phyloP scores from a whole-genome alignment of 2,113 vertebrate genomes.

The Danionella cerebrum region DNA sequence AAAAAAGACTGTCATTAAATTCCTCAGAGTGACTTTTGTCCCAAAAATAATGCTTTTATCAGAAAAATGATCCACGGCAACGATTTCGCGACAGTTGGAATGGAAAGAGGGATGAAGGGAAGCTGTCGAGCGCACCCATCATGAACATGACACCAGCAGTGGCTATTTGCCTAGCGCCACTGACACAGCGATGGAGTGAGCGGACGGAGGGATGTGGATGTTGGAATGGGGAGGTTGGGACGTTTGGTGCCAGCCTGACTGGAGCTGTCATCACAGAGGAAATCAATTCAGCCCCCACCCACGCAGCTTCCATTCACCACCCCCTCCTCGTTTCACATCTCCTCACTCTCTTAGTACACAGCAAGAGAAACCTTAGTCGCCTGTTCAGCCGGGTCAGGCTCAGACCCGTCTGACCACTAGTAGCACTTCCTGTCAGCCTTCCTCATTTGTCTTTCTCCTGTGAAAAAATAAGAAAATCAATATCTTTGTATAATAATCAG shows the following conservation, averaged over 20 bases:
- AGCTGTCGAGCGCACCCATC: slow-evolving; percentile 67
- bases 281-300: slow-evolving; percentile 83
- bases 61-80: slow-evolving; percentile 71
- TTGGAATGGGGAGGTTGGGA: slow-evolving; percentile 60
- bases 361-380: slow-evolving; percentile 71
- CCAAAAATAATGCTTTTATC: slow-evolving; percentile 77
- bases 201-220: slow-evolving; percentile 55
- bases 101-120: slow-evolving; percentile 59
- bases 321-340: slow-evolving; percentile 40
- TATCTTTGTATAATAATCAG: slow-evolving; percentile 43
- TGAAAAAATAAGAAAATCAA: slow-evolving; percentile 20
- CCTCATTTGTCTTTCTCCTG: slow-evolving; percentile 19
- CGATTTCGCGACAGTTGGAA: slow-evolving; percentile 66
- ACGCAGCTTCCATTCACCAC: slow-evolving; percentile 48
- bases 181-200: slow-evolving; percentile 57
- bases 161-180: slow-evolving; percentile 71
- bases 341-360: slow-evolving; percentile 20
- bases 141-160: slow-evolving; percentile 80
- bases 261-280: slow-evolving; percentile 88
- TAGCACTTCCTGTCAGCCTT: slow-evolving; percentile 50
- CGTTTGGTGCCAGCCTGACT: slow-evolving; percentile 87
- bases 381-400: slow-evolving; percentile 56
- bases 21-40: slow-evolving; percentile 67
- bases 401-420: slow-evolving; percentile 63
- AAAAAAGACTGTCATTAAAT: slow-evolving; percentile 53